Base-by-base conservation (phyloP, 2,888 invertebrate genomes). In the Drosophila formosana region DNA sequence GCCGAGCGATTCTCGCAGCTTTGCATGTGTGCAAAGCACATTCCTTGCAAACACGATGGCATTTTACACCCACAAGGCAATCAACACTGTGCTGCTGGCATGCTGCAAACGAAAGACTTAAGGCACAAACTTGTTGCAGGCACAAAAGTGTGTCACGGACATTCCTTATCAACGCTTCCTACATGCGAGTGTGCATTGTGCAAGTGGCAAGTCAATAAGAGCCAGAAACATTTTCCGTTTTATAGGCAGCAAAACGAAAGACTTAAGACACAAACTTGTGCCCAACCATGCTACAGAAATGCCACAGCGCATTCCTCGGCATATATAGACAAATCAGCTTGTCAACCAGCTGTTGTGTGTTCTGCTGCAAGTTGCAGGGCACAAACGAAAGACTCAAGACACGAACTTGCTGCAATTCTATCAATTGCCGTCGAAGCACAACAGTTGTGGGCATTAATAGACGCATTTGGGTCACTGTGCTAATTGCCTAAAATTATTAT, bases 401-500 rank as follows among this genome's bases (percentile, higher is more conserved):
- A 55, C 55, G n/a, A 8, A 55, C 52, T 39, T 52, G 3, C 4
- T 39, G 25, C 41, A 25, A 25, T 49, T 49, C 9, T 18, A 30
- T 49, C 8, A 49, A 8, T 2, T 11, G 32, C 8, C 13, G n/a
- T 30, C 3, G 2, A 41, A 18, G 39, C 13, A 7, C 39, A 30
- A 13, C 45, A 32, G 11, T 32, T 60, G 41, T 13, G 32, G n/a
- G n/a, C n/a, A 50, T 11, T 74, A 82, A 80, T 75, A 69, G 50
- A 82, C 26, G 63, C 73, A 86, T 76, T 67, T 76, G 73, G 84
- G 86, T 83, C 78, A 76, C 68, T 71, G 84, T 78, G 84, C 86
- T 86, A 84, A 84, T 85, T 80, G 82, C 26, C 67, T 32, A 60
- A 83, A 88, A 85, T 85, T 85, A 88, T 85, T 88, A 85, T 85